phyloP scores from a whole-genome alignment of 2,797 vertebrate species.

The Mormyrops boulengeri region DNA sequence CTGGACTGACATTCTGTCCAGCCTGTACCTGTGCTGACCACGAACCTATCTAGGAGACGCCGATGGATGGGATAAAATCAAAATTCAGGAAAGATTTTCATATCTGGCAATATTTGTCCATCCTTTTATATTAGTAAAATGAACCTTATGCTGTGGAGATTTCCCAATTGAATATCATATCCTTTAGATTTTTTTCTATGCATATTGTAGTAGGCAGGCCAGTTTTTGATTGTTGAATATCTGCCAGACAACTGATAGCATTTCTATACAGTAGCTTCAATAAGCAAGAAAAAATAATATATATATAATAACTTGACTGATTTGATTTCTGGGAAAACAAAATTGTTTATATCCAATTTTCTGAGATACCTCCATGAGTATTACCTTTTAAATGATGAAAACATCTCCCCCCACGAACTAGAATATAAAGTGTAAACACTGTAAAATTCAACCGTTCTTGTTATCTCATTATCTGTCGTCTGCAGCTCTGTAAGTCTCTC shows the following conservation, averaged over 20 bases:
- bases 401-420: background rate
- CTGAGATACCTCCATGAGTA: background rate
- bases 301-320: background rate
- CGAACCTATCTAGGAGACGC: background rate
- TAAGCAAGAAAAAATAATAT: background rate
- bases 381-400: slow-evolving; percentile 3
- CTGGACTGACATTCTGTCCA: background rate
- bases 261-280: background rate
- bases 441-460: background rate
- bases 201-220: background rate
- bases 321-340: slow-evolving; percentile 6
- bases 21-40: background rate
- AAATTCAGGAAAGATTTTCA: background rate
- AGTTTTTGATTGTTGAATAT: slow-evolving; percentile 12
- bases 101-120: background rate
- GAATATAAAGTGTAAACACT: slow-evolving; percentile 2
- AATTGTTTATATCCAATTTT: background rate
- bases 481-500: background rate
- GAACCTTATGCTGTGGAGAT: background rate
- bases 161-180: background rate
- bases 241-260: slow-evolving; percentile 17
- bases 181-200: background rate
- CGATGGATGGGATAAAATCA: background rate
- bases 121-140: background rate
- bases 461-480: slow-evolving; percentile 6